phyloP scores from a whole-genome alignment of 2,113 vertebrate species.

The Microcebus murinus region DNA sequence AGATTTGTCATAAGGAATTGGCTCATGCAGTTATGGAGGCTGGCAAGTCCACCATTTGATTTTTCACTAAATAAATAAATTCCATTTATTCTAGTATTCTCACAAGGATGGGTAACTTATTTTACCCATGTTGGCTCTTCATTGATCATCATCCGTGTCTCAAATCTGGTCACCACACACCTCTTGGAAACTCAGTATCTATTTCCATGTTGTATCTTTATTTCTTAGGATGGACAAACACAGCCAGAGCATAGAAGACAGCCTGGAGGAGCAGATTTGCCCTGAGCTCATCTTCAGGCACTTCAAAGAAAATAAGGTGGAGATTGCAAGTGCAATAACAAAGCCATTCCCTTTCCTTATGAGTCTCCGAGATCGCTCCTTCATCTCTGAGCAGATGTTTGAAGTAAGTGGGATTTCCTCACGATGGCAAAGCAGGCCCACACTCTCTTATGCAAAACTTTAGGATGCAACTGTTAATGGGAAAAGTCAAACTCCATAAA shows the following conservation, averaged over 20 bases:
- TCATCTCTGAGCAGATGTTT: slow-evolving; percentile 48
- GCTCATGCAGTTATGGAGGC: background rate
- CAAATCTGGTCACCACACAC: background rate
- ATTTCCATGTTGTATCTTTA: background rate
- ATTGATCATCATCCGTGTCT: background rate
- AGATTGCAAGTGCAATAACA: slow-evolving; percentile 31
- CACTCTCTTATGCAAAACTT: background rate
- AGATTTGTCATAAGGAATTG: background rate
- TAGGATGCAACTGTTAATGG: background rate
- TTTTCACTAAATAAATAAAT: background rate
- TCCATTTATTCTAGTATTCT: background rate
- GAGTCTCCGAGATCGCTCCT: slow-evolving; percentile 17
- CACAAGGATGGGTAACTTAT: background rate
- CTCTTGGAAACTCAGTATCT: background rate
- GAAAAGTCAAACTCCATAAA: too few relatives aligned
- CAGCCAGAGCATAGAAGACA: background rate
- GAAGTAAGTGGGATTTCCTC: slow-evolving; percentile 17
- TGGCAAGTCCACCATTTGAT: background rate
- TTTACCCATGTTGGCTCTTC: background rate
- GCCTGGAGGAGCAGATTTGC: background rate
- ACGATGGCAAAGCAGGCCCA: too few relatives aligned
- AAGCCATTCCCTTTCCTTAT: slow-evolving; percentile 55
- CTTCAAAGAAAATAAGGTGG: slow-evolving; percentile 66
- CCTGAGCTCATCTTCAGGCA: background rate
- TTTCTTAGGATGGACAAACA: background rate